A percentile compares a stretch with the other conserved stretches of the same genome.
Conservation (phyloP, 2,888 invertebrate species). For the Apodemia duryi region DNA sequence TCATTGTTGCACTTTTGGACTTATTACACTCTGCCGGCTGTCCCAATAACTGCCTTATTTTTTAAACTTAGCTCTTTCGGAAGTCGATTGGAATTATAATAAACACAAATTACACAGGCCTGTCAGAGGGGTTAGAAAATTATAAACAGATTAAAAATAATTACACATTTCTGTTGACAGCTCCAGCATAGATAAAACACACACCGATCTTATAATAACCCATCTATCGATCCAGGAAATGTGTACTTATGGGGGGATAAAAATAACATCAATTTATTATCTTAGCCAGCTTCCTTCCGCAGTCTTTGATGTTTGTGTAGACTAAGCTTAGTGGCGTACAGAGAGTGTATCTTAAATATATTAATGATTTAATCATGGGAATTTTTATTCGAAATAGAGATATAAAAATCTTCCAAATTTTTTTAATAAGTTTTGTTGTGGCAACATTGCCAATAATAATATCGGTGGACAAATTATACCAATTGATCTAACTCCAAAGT, state of each 20-base stretch:
- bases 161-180: constrained; percentile 14
- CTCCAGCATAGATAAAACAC: constrained; percentile 10
- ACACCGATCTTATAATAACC: constrained; percentile 14
- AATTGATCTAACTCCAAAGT: too few species aligned
- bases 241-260: constrained; percentile 36
- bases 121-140: not conserved
- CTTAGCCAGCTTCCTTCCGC: constrained; percentile 37
- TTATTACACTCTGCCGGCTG: too few species aligned
- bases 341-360: constrained; percentile 5
- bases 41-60: too few species aligned
- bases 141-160: constrained; percentile 16
- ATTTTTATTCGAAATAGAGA: not conserved
- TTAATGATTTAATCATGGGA: not conserved
- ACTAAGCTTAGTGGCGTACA: constrained; percentile 5
- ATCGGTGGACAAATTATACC: too few species aligned
- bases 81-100: not conserved
- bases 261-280: constrained; percentile 40
- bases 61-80: too few species aligned
- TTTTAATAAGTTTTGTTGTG: too few species aligned
- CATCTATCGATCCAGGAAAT: constrained; percentile 34
- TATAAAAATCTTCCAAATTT: not conserved
- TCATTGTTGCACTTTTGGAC: too few species aligned
- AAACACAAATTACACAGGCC: not conserved
- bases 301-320: constrained; percentile 33
- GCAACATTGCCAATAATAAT: too few species aligned